phyloP scores from a whole-genome alignment of 2,888 invertebrate genomes.

The Thyatira batis region DNA sequence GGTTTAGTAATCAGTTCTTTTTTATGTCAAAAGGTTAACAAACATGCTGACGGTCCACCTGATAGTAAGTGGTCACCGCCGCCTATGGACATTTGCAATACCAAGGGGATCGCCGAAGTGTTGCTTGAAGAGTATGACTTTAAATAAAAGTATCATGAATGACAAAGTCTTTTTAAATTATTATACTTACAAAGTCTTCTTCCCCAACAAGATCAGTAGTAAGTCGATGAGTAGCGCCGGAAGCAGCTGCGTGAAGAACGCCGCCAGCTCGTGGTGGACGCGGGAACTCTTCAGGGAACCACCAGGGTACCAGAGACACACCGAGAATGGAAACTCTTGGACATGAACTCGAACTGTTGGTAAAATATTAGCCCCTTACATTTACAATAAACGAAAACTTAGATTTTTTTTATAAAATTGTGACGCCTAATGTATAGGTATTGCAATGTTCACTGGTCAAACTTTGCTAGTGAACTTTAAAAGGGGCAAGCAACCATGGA shows the following conservation, averaged over 20 bases:
- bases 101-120: background rate
- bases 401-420: too few species aligned
- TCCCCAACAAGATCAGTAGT: slow-evolving; percentile 84
- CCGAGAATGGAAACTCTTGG: slow-evolving; percentile 88
- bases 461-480: too few species aligned
- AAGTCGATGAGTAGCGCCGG: slow-evolving; percentile 91
- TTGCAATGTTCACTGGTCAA: too few species aligned
- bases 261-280: slow-evolving; percentile 84
- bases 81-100: background rate
- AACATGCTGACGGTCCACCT: background rate
- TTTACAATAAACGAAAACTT: too few species aligned
- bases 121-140: too few species aligned
- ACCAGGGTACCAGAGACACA: slow-evolving; percentile 90
- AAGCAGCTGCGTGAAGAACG: slow-evolving; percentile 87
- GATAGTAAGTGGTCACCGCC: background rate
- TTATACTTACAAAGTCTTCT: slow-evolving; percentile 90
- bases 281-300: slow-evolving; percentile 87
- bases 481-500: too few species aligned
- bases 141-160: too few species aligned
- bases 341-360: slow-evolving; percentile 78
- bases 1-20: too few species aligned
- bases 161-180: too few species aligned
- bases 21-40: too few species aligned
- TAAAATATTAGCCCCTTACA: too few species aligned
- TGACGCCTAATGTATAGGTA: too few species aligned